Evolutionary conservation across 1,140 invertebrate genomes (phyloP).

Genomic region (Drosophila arizonae): DNA sequence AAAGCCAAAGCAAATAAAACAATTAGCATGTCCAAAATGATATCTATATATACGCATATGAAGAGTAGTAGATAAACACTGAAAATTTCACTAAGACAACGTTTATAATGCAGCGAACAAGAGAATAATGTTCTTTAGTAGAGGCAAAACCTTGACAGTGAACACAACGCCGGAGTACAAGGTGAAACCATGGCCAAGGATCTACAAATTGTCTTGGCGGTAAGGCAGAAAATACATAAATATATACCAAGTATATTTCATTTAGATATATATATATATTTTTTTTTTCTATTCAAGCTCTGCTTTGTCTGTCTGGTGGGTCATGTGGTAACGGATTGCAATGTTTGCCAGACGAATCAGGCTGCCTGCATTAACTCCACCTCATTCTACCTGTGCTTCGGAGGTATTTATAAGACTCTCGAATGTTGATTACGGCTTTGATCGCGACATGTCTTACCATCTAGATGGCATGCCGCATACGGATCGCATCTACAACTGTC

Average conservation of each 20-base stretch:
- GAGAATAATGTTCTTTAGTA: constrained; percentile 49
- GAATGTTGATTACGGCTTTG: too few species aligned
- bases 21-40: constrained; percentile 53
- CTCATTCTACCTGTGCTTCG: constrained; percentile 77
- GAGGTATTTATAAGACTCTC: constrained; percentile 39
- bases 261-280: too few species aligned
- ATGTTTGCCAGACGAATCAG: constrained; percentile 71
- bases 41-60: constrained; percentile 15
- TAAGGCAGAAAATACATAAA: constrained; percentile 8
- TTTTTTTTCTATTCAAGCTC: constrained; percentile 19
- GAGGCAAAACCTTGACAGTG: constrained; percentile 63
- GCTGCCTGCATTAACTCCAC: constrained; percentile 77
- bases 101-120: constrained; percentile 11
- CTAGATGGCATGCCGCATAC: constrained; percentile 49
- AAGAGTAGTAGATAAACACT: constrained; percentile 59
- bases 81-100: constrained; percentile 41
- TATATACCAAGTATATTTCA: not conserved
- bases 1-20: constrained; percentile 68
- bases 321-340: constrained; percentile 45
- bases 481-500: constrained; percentile 63
- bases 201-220: constrained; percentile 39
- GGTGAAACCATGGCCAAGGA: too few species aligned
- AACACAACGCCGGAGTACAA: constrained; percentile 6
- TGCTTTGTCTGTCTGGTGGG: constrained; percentile 27
- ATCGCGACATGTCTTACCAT: not conserved